Percentiles rank a stretch among this genome's conserved stretches.
Conservation (phyloP, 2,888 invertebrate species). For the Drosophila prolongata region DNA sequence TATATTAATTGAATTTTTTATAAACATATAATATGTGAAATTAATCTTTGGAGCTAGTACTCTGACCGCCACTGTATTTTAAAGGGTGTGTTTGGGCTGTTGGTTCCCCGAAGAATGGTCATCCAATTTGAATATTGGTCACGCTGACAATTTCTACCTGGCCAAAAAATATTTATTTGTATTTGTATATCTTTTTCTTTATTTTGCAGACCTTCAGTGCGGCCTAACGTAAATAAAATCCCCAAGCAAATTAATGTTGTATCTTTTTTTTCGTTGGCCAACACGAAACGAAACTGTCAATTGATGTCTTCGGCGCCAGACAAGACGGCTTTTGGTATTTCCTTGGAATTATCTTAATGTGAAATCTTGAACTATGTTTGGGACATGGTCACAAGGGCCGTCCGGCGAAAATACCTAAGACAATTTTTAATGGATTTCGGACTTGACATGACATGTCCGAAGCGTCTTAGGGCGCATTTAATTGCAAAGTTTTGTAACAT, state of each 20-base stretch:
- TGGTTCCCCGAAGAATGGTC: constrained; percentile 65
- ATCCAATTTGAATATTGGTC: constrained; percentile 45
- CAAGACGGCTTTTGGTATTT: constrained; percentile 62
- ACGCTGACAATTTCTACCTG: constrained; percentile 67
- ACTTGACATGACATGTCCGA: constrained; percentile 57
- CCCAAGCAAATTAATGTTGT: constrained; percentile 54
- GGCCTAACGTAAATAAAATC: constrained; percentile 66
- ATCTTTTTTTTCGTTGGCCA: constrained; percentile 40
- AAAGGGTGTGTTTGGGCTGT: constrained; percentile 49
- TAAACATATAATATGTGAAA: not conserved
- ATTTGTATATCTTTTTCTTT: constrained; percentile 30
- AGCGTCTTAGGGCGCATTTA: constrained; percentile 61
- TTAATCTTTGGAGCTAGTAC: not conserved
- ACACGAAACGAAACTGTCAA: constrained; percentile 77
- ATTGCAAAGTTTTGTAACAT: constrained; percentile 74
- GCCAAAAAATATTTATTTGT: constrained; percentile 14
- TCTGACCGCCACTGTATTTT: constrained; percentile 3
- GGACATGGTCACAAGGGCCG: constrained; percentile 72
- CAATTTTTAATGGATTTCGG: constrained; percentile 72
- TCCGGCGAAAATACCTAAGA: constrained; percentile 54
- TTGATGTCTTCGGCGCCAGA: constrained; percentile 70
- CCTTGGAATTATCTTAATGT: constrained; percentile 78
- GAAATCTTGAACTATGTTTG: constrained; percentile 78
- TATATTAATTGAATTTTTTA: too few relatives aligned
- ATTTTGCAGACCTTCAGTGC: constrained; percentile 69